These are phyloP conservation scores for Acanthurus tractus DNA, from an alignment of 2,797 vertebrate genomes.

Conservation along the genomic window DNA sequence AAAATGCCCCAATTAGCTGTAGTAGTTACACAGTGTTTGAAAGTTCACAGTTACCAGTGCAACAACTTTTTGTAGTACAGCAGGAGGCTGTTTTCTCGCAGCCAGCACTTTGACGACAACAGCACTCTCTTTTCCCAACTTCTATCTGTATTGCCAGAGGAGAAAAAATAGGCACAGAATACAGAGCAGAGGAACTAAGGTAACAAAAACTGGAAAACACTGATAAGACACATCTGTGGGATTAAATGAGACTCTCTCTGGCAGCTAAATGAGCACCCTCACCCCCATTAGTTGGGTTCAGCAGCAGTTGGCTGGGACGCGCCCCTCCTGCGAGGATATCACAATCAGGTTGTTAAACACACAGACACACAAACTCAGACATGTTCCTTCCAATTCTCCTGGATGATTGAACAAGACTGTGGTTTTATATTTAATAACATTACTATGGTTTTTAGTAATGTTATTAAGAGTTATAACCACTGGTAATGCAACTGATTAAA, in stretches of 20 bases:
- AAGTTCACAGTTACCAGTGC: conserved; percentile 3
- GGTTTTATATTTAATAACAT: not conserved
- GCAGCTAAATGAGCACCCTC: conserved; percentile 65
- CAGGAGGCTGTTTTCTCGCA: conserved; percentile 9
- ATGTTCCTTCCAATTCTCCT: conserved; percentile 1
- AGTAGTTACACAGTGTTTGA: not conserved
- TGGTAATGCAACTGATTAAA: conserved; percentile 25
- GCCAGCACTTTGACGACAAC: conserved; percentile 20
- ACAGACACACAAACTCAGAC: conserved; percentile 29
- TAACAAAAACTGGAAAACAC: conserved; percentile 68
- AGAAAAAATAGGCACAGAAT: conserved; percentile 30
- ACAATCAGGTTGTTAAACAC: conserved; percentile 50
- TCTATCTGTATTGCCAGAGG: conserved; percentile 41
- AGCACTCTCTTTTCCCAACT: conserved; percentile 22
- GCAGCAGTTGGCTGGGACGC: conserved; percentile 17
- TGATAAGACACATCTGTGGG: conserved; percentile 72
- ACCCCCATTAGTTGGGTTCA: conserved; percentile 71
- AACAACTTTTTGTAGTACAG: conserved; percentile 10
- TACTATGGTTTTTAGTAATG: not conserved
- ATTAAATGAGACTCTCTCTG: conserved; percentile 60
- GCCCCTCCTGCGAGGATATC: conserved; percentile 19
- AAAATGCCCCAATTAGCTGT: not conserved
- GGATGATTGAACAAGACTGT: not conserved
- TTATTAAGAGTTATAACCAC: conserved; percentile 10
- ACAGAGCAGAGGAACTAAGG: conserved; percentile 50